Conservation (phyloP, 1,140 invertebrate genomes). For the Hyphantria cunea region DNA sequence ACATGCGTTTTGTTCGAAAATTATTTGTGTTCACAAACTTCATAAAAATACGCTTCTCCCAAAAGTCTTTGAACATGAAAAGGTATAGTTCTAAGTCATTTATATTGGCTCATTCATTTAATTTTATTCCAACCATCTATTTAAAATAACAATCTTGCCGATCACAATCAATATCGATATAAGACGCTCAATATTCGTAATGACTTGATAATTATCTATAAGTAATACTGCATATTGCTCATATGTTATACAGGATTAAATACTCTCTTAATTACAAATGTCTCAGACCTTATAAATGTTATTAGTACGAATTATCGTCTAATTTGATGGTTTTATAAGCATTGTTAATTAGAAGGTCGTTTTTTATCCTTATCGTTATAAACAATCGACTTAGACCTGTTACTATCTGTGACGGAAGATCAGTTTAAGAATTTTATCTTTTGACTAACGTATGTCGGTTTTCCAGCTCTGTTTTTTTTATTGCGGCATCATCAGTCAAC, state of each 20-base stretch:
- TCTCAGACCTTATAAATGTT: constrained; percentile 1
- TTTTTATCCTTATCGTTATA: constrained; percentile 24
- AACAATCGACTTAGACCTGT: constrained; percentile 8
- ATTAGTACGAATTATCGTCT: neutral
- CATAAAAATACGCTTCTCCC: no score
- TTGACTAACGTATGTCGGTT: constrained; percentile 14
- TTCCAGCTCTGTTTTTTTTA: neutral
- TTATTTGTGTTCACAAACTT: neutral
- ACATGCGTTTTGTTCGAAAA: constrained; percentile 7
- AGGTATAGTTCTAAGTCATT: neutral
- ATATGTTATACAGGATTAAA: constrained; percentile 1
- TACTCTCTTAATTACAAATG: constrained; percentile 25
- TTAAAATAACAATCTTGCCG: constrained; percentile 21
- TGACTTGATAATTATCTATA: neutral
- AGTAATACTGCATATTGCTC: no score
- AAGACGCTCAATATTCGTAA: constrained; percentile 6
- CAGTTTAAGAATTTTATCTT: constrained; percentile 17
- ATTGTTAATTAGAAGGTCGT: no score
- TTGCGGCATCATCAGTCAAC: neutral
- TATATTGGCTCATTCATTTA: constrained; percentile 15
- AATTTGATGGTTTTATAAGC: neutral
- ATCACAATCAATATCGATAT: constrained; percentile 8
- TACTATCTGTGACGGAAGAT: constrained; percentile 19
- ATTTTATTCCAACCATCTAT: neutral
- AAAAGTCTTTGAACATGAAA: neutral